Base-by-base conservation (phyloP, 2,113 vertebrate species). In the Nothoprocta pentlandii region DNA sequence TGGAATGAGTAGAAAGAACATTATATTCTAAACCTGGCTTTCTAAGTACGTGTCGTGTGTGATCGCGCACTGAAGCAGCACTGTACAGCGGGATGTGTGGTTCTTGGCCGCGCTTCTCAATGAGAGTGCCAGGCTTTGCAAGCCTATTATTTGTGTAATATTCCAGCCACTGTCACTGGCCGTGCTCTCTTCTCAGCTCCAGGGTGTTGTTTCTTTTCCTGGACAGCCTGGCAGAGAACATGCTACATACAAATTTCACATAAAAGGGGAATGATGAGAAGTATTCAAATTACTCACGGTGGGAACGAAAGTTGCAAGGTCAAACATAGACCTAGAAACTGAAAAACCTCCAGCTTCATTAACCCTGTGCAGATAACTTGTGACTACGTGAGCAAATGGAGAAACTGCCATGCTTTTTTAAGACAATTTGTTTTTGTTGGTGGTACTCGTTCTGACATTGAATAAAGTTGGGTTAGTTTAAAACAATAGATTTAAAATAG, bases 141-240 rank as follows among this genome's bases (percentile, higher is more conserved):
- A 51, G 34, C 46, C 90, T 90, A 59, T 93, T 96, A 95, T 94
- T 95, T 95, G 53, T 86, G 47, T 94, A 88, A 88, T 92, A 69
- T 36, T 94, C 64, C 61, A 64, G 92, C 64, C 78, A 8, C 42
- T 86, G 2, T 58, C 84, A 39, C 77, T 94, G 83, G 47, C 73
- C 77, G 23, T 87, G 34, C 61, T 88, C 20, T 78, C 85, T 63
- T 69, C 42, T 90, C 82, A 39, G 92, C 89, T 89, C 51, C 53
- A 21, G 32, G 44, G 34, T 0, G 10, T 30, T 6, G 28, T 22
- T 62, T 26, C 85, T 64, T 91, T 83, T 61, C 8, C 6, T 58
- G 17, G 93, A 47, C 46, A 49, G 10, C 61, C 68, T 90, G 90
- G 36, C 82, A 82, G 70, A 89, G 80, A 63, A 28, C 64, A 53